A percentile compares a stretch with the other conserved stretches of the same genome.
These are phyloP conservation scores for Drosophila prostipennis DNA, from an alignment of 2,888 invertebrate species.

Conservation along the genomic window DNA sequence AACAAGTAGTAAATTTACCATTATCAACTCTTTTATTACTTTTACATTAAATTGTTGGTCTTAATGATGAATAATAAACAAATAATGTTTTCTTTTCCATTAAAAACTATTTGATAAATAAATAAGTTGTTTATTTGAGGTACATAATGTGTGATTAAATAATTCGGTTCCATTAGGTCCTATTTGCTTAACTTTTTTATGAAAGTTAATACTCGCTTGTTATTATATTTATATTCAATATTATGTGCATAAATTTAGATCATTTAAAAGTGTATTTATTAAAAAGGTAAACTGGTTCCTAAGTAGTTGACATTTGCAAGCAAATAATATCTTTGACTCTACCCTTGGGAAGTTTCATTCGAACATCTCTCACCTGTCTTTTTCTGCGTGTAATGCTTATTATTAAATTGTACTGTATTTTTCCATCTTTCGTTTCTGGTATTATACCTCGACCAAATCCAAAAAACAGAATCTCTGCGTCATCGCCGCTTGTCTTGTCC, in stretches of 20 bases:
- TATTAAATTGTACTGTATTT: conserved; percentile 20
- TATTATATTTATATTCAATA: conserved; percentile 1
- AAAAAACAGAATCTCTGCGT: conserved; percentile 26
- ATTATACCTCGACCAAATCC: conserved; percentile 2
- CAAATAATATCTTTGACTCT: conserved; percentile 7
- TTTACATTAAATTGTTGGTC: background rate
- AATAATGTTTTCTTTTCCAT: background rate
- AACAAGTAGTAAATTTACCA: conserved; percentile 5
- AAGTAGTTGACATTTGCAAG: conserved; percentile 20
- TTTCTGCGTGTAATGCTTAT: conserved; percentile 14
- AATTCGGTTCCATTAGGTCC: background rate
- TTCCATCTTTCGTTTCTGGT: conserved; percentile 13
- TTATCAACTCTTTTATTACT: background rate
- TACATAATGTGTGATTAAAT: too few relatives aligned
- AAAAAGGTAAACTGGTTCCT: conserved; percentile 13
- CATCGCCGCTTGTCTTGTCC: conserved; percentile 33
- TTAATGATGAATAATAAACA: background rate
- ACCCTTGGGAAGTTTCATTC: background rate
- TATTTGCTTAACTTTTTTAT: background rate
- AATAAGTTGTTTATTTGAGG: background rate
- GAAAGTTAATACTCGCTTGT: background rate
- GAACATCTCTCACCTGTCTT: conserved; percentile 10
- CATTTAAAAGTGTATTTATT: background rate
- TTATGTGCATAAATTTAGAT: conserved; percentile 14
- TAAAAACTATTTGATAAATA: background rate